A percentile compares a stretch with the other conserved stretches of the same genome.
Conservation (phyloP, 2,888 invertebrate species). For the Teleiodes luculella region DNA sequence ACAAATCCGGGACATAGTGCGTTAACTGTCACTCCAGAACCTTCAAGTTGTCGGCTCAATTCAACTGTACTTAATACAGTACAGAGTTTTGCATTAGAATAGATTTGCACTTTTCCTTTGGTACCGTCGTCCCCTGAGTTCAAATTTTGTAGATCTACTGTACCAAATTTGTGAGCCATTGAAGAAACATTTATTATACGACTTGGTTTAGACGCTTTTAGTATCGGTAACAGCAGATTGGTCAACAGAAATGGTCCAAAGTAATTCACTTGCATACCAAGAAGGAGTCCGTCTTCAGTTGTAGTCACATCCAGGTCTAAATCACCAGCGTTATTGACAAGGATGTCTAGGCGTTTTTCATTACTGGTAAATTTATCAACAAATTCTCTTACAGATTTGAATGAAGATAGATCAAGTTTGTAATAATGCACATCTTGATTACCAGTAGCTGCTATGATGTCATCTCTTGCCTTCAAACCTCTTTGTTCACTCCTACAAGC, state of each 20-base stretch:
- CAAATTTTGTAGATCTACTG: constrained; percentile 21
- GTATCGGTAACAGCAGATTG: constrained; percentile 71
- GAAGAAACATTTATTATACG: constrained; percentile 74
- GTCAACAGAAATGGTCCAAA: constrained; percentile 82
- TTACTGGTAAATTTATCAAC: constrained; percentile 68
- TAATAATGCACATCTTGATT: constrained; percentile 41
- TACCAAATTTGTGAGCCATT: constrained; percentile 48
- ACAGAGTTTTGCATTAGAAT: constrained; percentile 65
- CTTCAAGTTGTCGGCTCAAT: constrained; percentile 81
- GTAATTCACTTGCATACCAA: constrained; percentile 74
- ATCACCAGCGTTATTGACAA: constrained; percentile 79
- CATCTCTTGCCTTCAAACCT: constrained; percentile 72
- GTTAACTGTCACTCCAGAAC: constrained; percentile 84
- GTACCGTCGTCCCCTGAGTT: constrained; percentile 19
- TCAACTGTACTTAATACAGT: constrained; percentile 81
- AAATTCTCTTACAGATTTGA: constrained; percentile 74
- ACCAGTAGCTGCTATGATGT: constrained; percentile 26
- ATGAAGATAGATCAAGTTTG: constrained; percentile 62
- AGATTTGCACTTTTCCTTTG: constrained; percentile 10
- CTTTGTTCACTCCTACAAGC: constrained; percentile 85
- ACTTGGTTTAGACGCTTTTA: constrained; percentile 39
- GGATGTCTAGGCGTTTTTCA: constrained; percentile 68
- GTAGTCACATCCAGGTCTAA: constrained; percentile 44
- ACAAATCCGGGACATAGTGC: constrained; percentile 89
- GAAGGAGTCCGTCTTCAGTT: constrained; percentile 78